A percentile compares a stretch with the other conserved stretches of the same genome.
These are phyloP conservation scores for Caerostris extrusa DNA, from an alignment of 1,140 invertebrate species.

Conservation along the genomic window DNA sequence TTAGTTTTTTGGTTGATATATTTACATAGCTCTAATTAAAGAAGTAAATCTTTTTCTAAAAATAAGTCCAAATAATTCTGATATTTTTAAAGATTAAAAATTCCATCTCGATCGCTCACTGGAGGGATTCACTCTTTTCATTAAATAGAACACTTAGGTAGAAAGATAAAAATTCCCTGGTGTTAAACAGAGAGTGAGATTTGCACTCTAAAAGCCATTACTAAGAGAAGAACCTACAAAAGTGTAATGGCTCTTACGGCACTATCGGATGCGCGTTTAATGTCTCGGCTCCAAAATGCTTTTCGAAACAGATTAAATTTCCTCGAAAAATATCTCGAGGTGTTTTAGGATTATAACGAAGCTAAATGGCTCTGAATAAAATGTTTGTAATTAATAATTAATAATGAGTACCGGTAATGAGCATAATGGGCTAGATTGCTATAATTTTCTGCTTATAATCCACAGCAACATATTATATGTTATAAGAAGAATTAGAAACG, in stretches of 20 bases:
- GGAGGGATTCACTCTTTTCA: neutral
- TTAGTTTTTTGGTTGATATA: neutral
- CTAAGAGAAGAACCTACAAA: neutral
- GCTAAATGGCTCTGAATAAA: too few relatives aligned
- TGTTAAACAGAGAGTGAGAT: neutral
- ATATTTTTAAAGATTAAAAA: too few relatives aligned
- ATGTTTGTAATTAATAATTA: too few relatives aligned
- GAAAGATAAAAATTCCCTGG: neutral
- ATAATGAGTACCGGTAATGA: too few relatives aligned
- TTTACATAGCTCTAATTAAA: neutral
- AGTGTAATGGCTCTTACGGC: neutral
- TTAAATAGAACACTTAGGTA: neutral
- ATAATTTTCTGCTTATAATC: too few relatives aligned
- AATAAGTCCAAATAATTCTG: neutral
- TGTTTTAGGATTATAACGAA: too few relatives aligned
- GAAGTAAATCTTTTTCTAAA: neutral
- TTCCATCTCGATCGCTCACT: neutral
- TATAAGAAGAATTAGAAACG: too few relatives aligned
- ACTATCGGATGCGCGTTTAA: neutral
- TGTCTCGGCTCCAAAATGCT: neutral
- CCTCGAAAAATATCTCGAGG: neutral
- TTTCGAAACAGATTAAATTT: neutral
- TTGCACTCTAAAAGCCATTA: slow-evolving; percentile 1
- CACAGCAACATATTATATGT: too few relatives aligned
- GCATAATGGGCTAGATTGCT: too few relatives aligned